These are phyloP conservation scores for Choristoneura fumiferana DNA, from an alignment of 1,140 invertebrate species.

Conservation along the genomic window DNA sequence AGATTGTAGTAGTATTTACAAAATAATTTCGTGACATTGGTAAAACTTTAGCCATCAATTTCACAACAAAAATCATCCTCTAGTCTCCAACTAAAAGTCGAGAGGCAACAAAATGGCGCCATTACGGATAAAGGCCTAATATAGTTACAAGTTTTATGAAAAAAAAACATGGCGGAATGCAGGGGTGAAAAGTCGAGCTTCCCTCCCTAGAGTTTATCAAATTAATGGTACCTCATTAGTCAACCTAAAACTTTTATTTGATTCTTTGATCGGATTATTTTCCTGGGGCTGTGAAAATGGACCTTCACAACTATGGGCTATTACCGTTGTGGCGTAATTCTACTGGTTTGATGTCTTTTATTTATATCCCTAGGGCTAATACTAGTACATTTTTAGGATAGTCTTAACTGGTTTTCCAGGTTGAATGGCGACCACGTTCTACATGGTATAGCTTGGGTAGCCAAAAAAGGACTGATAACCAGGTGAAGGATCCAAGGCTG, in stretches of 20 bases:
- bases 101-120: slow-evolving; percentile 6
- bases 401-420: too few relatives aligned
- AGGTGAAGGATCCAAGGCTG: too few relatives aligned
- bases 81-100: slow-evolving; percentile 2
- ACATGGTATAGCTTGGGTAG: too few relatives aligned
- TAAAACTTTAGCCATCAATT: background rate
- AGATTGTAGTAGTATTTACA: too few relatives aligned
- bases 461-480: too few relatives aligned
- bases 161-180: slow-evolving; percentile 11
- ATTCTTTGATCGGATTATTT: slow-evolving; percentile 20
- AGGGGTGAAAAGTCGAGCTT: background rate
- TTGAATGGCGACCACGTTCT: too few relatives aligned
- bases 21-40: slow-evolving; percentile 9
- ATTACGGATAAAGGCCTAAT: slow-evolving; percentile 15
- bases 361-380: too few relatives aligned
- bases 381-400: too few relatives aligned
- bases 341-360: too few relatives aligned
- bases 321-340: too few relatives aligned
- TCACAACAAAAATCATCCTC: slow-evolving; percentile 9
- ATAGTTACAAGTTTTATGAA: slow-evolving; percentile 9
- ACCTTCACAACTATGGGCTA: too few relatives aligned
- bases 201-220: slow-evolving; percentile 14
- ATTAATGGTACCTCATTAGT: slow-evolving; percentile 22
- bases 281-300: background rate
- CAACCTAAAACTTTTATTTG: slow-evolving; percentile 22